These are phyloP conservation scores for Harpagifer antarcticus DNA, from an alignment of 2,797 vertebrate genomes.

Conservation along the genomic window DNA sequence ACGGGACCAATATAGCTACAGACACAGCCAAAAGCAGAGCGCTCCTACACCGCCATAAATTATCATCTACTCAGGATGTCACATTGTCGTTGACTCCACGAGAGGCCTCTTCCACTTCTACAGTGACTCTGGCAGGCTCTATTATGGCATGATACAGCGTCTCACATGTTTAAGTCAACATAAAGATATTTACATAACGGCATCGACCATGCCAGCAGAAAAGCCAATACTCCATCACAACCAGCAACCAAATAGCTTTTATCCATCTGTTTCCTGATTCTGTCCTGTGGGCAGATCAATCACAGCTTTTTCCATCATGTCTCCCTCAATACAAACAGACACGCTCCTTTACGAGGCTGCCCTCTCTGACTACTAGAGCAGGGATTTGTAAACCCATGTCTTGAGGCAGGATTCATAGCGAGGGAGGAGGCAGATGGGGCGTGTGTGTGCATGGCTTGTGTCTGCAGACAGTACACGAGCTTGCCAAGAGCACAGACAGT, in stretches of 20 bases:
- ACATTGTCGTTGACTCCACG: conserved; percentile 57
- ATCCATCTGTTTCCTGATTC: conserved; percentile 73
- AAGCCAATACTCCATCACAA: conserved; percentile 61
- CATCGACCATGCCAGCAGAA: conserved; percentile 50
- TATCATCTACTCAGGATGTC: conserved; percentile 67
- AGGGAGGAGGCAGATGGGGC: conserved; percentile 63
- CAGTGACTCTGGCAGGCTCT: conserved; percentile 51
- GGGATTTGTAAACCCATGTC: conserved; percentile 74
- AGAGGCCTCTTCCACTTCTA: conserved; percentile 66
- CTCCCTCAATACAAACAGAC: conserved; percentile 74
- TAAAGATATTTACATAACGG: conserved; percentile 56
- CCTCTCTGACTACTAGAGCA: conserved; percentile 57
- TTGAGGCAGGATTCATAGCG: conserved; percentile 66
- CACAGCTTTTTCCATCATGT: conserved; percentile 72
- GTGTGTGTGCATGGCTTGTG: conserved; percentile 66
- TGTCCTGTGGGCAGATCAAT: conserved; percentile 69
- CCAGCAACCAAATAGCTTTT: conserved; percentile 63
- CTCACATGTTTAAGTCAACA: conserved; percentile 65
- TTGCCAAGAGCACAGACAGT: conserved; percentile 62
- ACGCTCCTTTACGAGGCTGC: conserved; percentile 64
- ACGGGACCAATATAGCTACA: conserved; percentile 51
- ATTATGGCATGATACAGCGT: conserved; percentile 52
- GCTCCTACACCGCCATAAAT: conserved; percentile 59
- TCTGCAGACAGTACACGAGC: conserved; percentile 55
- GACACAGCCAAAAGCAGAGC: conserved; percentile 46